These are phyloP conservation scores for Periophthalmus magnuspinnatus DNA, from an alignment of 2,797 vertebrate genomes.

Conservation along the genomic window DNA sequence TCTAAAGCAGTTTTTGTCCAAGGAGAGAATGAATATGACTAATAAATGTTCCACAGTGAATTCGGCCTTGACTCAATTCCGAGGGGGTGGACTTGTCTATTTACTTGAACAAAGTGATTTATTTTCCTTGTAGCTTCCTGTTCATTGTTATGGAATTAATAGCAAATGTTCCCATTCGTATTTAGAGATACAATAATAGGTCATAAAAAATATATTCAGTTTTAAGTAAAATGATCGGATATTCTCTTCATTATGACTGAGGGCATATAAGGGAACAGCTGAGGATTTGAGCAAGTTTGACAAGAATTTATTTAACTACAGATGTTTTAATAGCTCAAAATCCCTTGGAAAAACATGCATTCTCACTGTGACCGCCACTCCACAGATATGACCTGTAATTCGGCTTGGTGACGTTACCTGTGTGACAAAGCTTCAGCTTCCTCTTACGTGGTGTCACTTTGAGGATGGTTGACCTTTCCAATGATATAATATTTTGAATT, in stretches of 20 bases:
- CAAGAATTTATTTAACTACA: no score
- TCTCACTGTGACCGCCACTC: no score
- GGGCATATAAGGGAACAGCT: no score
- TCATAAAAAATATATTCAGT: neutral
- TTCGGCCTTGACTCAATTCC: slow-evolving; percentile 11
- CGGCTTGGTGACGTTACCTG: no score
- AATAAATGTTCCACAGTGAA: slow-evolving; percentile 5
- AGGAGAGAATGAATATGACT: neutral
- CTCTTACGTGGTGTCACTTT: no score
- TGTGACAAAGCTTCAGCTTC: no score
- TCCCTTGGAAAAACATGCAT: no score
- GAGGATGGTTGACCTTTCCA: no score
- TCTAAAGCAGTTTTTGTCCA: slow-evolving; percentile 11
- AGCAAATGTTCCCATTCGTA: neutral
- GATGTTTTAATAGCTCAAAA: no score
- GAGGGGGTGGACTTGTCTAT: neutral
- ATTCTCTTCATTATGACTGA: neutral
- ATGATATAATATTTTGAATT: no score
- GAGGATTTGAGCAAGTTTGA: no score
- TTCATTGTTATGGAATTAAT: neutral
- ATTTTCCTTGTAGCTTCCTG: neutral
- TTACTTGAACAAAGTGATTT: neutral
- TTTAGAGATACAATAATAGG: neutral
- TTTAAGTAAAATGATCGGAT: neutral
- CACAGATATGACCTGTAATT: no score